These are phyloP conservation scores for Himalopsyche kuldschensis DNA, from an alignment of 2,888 invertebrate genomes.

Conservation along the genomic window DNA sequence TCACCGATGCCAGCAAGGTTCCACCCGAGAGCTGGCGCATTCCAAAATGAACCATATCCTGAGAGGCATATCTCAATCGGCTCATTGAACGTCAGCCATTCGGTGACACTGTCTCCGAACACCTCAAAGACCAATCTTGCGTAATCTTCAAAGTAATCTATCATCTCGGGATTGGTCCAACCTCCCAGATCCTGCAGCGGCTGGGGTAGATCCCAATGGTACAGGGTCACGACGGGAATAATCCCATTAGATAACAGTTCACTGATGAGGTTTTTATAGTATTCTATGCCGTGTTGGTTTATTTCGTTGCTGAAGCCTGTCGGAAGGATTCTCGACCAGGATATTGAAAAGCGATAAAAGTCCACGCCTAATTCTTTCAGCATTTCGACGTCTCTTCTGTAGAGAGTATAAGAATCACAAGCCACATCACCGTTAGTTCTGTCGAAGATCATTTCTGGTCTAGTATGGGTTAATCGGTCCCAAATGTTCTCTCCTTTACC, in stretches of 20 bases:
- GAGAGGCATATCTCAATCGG: constrained; percentile 55
- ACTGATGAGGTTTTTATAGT: constrained; percentile 65
- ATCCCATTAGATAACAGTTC: constrained; percentile 59
- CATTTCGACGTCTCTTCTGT: constrained; percentile 62
- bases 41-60: constrained; percentile 44
- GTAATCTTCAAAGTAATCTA: constrained; percentile 63
- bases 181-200: constrained; percentile 59
- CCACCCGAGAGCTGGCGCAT: neutral
- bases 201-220: constrained; percentile 68
- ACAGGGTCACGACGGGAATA: constrained; percentile 63
- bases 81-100: constrained; percentile 70
- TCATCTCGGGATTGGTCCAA: constrained; percentile 64
- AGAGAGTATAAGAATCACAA: constrained; percentile 67
- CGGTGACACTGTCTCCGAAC: constrained; percentile 54
- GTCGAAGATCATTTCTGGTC: constrained; percentile 58
- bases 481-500: constrained; percentile 69
- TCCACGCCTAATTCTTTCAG: constrained; percentile 59
- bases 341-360: constrained; percentile 64
- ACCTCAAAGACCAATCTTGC: constrained; percentile 56
- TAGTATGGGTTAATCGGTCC: constrained; percentile 65
- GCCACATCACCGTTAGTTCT: constrained; percentile 63
- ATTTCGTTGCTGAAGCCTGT: constrained; percentile 50
- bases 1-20: neutral
- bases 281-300: constrained; percentile 53
- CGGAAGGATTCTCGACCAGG: constrained; percentile 71